phyloP scores from a whole-genome alignment of 2,113 vertebrate genomes.

The Cryptomyrus ogoouensis region DNA sequence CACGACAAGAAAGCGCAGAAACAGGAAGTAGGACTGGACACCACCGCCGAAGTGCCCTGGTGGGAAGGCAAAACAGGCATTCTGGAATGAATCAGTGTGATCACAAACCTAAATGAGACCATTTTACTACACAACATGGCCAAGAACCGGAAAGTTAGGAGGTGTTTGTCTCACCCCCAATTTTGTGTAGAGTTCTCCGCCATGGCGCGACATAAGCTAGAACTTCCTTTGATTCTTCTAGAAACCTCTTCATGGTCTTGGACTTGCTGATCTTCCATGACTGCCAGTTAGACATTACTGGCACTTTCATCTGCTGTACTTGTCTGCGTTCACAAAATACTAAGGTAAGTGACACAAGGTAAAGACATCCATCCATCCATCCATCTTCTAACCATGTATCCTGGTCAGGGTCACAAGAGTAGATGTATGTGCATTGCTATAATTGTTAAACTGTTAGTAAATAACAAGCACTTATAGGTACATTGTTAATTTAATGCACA shows the following conservation, averaged over 20 bases:
- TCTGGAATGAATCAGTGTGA: background rate
- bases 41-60: conserved; percentile 80
- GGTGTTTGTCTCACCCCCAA: conserved; percentile 53
- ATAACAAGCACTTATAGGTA: background rate
- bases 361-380: background rate
- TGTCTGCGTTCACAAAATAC: conserved; percentile 41
- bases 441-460: background rate
- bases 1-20: conserved; percentile 75
- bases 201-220: conserved; percentile 51
- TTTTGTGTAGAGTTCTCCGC: conserved; percentile 57
- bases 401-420: background rate
- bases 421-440: background rate
- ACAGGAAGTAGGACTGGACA: conserved; percentile 74
- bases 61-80: background rate
- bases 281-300: conserved; percentile 41
- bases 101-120: background rate
- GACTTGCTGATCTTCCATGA: conserved; percentile 51
- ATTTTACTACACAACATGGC: background rate
- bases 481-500: background rate
- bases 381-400: background rate
- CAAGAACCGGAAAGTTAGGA: background rate
- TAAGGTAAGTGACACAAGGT: background rate
- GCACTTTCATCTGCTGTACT: conserved; percentile 52
- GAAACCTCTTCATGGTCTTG: conserved; percentile 40
- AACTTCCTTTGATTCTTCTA: conserved; percentile 14